Percentiles rank a stretch among this genome's conserved stretches.
Evolutionary conservation across 2,888 invertebrate species (phyloP).

Genomic region (Metallyticus violacea): DNA sequence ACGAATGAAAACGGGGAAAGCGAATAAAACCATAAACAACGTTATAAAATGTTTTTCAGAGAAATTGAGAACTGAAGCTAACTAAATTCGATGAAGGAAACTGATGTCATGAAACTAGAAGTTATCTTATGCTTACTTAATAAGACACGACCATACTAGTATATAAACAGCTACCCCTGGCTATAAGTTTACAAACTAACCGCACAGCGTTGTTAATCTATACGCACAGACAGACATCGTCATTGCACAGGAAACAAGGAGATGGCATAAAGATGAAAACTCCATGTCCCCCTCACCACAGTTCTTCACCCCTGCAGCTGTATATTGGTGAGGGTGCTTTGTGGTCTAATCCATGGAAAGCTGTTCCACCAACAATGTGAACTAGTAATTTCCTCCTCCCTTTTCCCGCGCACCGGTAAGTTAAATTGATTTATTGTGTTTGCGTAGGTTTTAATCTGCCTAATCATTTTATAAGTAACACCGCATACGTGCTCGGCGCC

Average conservation of each 20-base stretch:
- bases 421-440: conserved; percentile 20
- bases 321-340: neutral
- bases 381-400: neutral
- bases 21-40: too few relatives aligned
- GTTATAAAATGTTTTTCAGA: too few relatives aligned
- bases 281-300: neutral
- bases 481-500: neutral
- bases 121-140: too few relatives aligned
- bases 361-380: neutral
- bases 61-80: too few relatives aligned
- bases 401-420: neutral
- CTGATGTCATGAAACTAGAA: too few relatives aligned
- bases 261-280: neutral
- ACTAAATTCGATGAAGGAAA: too few relatives aligned
- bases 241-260: neutral
- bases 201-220: neutral
- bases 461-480: conserved; percentile 8
- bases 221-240: neutral
- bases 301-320: neutral
- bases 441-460: conserved; percentile 5
- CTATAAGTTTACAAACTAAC: too few relatives aligned
- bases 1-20: too few relatives aligned
- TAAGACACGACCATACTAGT: too few relatives aligned
- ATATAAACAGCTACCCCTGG: too few relatives aligned
- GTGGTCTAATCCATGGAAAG: neutral